Base-by-base conservation (phyloP, 2,888 invertebrate species). In the Hyles lineata region DNA sequence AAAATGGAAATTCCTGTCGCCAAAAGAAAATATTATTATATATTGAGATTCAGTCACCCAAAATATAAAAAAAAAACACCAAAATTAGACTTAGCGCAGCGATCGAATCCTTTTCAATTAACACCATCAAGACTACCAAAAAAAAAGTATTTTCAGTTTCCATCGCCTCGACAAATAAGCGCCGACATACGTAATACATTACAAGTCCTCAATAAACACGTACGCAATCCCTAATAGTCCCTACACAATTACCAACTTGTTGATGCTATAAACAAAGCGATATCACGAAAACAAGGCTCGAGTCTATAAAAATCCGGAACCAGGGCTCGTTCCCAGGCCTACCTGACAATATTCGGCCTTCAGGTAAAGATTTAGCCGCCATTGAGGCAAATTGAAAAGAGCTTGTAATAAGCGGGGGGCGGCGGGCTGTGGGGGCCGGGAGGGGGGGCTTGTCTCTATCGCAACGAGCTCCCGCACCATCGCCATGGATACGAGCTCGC, bases 371-470 rank as follows among this genome's bases (percentile, higher is more conserved):
- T 92, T 91, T 88, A 86, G 89, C 85, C 86, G 88, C 87, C 87
- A 92, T 90, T 90, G 89, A 91, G 87, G 89, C 83, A 89, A 91
- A 91, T 93, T 93, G 92, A 92, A 93, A 92, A 90, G 92, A 90
- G 89, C 89, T 89, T 83, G 86, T 89, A 89, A 90, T 88, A 90
- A 90, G 85, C 85, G 82, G 76, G 77, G 79, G 82, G 79, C 78
- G 72, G 80, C 76, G 81, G 79, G 83, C 78, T 80, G 55, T n/a
- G 55, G 78, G 76, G 77, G 79, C 81, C 80, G 79, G 72, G 81
- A 76, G 81, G 79, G 78, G 80, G 83, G 80, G 82, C n/a, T 84
- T 87, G 90, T 93, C 91, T 88, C 93, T 92, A 92, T 92, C 93
- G 94, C 92, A 89, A 94, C 93, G 82, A 85, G 83, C 86, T 86